Conservation (phyloP, 2,797 vertebrate genomes). For the Molossus molossus region DNA sequence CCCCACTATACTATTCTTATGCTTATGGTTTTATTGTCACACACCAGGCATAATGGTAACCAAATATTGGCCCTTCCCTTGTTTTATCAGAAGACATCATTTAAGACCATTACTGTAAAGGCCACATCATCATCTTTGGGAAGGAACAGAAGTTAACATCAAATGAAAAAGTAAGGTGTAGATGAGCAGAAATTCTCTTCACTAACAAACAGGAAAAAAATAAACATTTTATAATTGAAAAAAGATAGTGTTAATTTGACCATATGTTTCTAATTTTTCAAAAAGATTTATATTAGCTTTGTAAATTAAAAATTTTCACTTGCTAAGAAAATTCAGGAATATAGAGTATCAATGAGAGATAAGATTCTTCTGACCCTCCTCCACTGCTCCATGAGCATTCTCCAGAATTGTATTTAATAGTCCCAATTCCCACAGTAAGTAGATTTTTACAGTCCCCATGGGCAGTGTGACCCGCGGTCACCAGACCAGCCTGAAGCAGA, state of each 20-base stretch:
- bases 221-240: background rate
- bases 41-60: background rate
- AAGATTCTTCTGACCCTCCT: no score
- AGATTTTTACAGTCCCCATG: rapidly evolving
- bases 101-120: background rate
- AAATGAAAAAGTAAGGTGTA: background rate
- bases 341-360: background rate
- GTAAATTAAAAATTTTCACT: background rate
- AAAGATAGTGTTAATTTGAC: background rate
- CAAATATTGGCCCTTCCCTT: background rate
- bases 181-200: background rate
- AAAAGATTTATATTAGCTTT: background rate
- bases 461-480: rapidly evolving
- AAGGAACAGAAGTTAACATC: background rate
- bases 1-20: no score
- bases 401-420: background rate
- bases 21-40: background rate
- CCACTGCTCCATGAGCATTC: rapidly evolving
- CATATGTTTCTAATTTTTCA: background rate
- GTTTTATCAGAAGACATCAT: background rate
- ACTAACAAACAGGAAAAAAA: background rate
- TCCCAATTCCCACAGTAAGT: background rate
- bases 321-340: background rate
- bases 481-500: background rate
- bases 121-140: background rate